Conservation (phyloP, 1,140 invertebrate species). For the Tetragonula clypearis region DNA sequence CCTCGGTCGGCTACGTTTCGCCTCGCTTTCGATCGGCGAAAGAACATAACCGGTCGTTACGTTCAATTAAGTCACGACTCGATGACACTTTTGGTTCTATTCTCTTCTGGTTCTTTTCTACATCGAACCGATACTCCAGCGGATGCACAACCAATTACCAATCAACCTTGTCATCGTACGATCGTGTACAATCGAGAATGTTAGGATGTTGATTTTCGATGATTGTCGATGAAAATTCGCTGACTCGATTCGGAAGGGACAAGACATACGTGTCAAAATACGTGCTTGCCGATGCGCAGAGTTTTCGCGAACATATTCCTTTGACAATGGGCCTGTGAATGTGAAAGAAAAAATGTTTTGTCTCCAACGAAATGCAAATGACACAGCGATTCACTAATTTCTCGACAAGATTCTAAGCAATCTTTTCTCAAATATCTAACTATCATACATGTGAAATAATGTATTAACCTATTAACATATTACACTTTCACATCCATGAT, state of each 20-base stretch:
- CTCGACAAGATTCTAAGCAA: too few relatives aligned
- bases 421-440: too few relatives aligned
- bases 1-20: not conserved
- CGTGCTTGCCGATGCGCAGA: not conserved
- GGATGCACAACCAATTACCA: not conserved
- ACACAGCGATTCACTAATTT: too few relatives aligned
- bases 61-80: slow-evolving; percentile 41
- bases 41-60: slow-evolving; percentile 50
- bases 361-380: too few relatives aligned
- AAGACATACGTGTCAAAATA: too few relatives aligned
- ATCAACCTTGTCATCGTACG: not conserved
- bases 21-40: slow-evolving; percentile 28
- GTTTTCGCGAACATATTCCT: not conserved
- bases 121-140: not conserved
- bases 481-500: too few relatives aligned
- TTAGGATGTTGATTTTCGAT: not conserved
- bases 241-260: not conserved
- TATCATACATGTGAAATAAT: too few relatives aligned
- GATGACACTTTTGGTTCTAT: not conserved
- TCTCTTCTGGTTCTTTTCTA: not conserved
- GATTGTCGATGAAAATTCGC: not conserved
- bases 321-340: too few relatives aligned
- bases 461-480: too few relatives aligned
- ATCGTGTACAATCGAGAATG: not conserved
- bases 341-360: too few relatives aligned